These are phyloP conservation scores for Dugesia japonica DNA, from an alignment of 2,888 invertebrate species.

Conservation along the genomic window DNA sequence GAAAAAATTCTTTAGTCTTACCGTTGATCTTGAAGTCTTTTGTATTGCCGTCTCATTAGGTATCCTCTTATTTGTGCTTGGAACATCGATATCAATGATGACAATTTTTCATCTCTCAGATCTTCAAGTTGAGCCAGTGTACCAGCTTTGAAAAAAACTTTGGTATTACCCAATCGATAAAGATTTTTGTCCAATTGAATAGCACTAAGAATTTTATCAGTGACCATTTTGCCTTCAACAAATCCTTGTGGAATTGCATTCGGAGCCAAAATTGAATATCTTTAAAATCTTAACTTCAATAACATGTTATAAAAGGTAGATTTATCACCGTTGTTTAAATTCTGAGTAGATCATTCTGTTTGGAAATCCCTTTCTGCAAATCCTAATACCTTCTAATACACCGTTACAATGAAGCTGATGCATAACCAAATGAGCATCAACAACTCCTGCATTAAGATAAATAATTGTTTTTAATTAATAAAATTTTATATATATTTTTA, in stretches of 20 bases:
- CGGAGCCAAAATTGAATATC: constrained; percentile 79
- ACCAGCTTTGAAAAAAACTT: constrained; percentile 99
- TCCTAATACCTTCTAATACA: constrained; percentile 99
- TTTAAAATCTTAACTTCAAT: constrained; percentile 49
- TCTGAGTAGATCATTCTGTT: constrained; percentile 99
- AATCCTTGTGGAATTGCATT: constrained; percentile 55
- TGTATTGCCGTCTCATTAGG: constrained; percentile 60
- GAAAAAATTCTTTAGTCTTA: constrained; percentile 50
- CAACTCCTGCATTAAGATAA: constrained; percentile 57
- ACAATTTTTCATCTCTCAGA: constrained; percentile 91
- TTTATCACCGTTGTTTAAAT: constrained; percentile 65
- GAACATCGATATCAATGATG: constrained; percentile 82
- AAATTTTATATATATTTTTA: neutral
- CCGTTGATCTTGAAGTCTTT: constrained; percentile 93
- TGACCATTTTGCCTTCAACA: constrained; percentile 55
- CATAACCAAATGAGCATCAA: constrained; percentile 94
- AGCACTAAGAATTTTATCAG: constrained; percentile 51
- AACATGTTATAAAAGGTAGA: constrained; percentile 36
- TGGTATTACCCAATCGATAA: constrained; percentile 93
- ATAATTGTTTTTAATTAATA: neutral
- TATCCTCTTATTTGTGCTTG: constrained; percentile 79
- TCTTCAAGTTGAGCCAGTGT: constrained; percentile 99
- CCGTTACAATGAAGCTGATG: constrained; percentile 99
- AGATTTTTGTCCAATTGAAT: constrained; percentile 71
- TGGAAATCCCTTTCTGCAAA: constrained; percentile 97